A percentile compares a stretch with the other conserved stretches of the same genome.
Conservation (phyloP, 2,113 vertebrate species). For the Butorides virescens region DNA sequence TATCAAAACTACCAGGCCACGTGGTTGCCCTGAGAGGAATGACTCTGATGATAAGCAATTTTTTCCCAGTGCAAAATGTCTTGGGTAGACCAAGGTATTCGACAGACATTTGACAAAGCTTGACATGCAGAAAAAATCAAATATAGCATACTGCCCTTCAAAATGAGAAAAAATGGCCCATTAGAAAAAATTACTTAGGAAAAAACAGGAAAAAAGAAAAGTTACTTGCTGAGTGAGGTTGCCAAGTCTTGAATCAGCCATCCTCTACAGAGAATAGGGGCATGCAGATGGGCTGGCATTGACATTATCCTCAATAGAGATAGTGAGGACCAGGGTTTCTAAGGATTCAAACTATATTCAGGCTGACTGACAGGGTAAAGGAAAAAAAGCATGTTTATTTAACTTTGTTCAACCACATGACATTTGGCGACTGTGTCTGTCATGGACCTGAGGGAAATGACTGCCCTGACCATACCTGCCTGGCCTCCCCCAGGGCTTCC, state of each 20-base stretch:
- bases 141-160: not conserved
- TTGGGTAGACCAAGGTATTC: not conserved
- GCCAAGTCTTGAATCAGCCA: not conserved
- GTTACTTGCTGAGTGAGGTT: not conserved
- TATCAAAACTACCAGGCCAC: not conserved
- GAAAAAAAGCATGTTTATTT: not conserved
- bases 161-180: not conserved
- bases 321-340: not conserved
- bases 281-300: not conserved
- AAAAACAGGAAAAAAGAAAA: not conserved
- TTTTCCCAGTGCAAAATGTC: not conserved
- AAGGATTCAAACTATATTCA: not conserved
- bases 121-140: not conserved
- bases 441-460: not conserved
- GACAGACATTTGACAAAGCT: not conserved
- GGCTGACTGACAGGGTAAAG: not conserved
- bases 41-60: not conserved
- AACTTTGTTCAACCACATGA: not conserved
- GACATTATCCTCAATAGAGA: not conserved
- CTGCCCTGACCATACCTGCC: not conserved
- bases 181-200: not conserved
- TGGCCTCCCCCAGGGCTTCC: accelerated
- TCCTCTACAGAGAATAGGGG: not conserved
- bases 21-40: not conserved
- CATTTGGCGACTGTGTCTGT: not conserved